Conservation (phyloP, 2,888 invertebrate species). For the Piscicola geometra region DNA sequence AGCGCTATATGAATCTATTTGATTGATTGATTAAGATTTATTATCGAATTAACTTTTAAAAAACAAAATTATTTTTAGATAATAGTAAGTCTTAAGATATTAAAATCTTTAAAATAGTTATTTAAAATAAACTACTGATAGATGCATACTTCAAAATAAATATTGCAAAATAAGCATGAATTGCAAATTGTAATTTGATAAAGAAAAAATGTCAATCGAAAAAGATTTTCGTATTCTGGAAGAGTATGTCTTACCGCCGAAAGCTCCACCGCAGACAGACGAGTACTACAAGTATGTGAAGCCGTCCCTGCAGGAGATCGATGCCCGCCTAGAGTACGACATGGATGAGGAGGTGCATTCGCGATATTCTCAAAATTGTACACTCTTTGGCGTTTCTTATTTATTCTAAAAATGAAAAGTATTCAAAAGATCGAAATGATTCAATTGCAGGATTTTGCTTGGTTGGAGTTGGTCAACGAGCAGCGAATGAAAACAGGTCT, state of each 20-base stretch:
- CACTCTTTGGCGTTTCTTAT: too few species aligned
- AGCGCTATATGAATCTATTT: too few species aligned
- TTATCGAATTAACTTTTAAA: too few species aligned
- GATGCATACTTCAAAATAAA: too few species aligned
- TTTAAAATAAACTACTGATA: too few species aligned
- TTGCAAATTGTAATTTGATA: too few species aligned
- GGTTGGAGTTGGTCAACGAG: slow-evolving; percentile 84
- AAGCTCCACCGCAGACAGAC: slow-evolving; percentile 80
- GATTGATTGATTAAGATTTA: too few species aligned
- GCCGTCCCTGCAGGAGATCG: slow-evolving; percentile 78
- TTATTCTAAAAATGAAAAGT: slow-evolving; percentile 7
- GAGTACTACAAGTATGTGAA: slow-evolving; percentile 59
- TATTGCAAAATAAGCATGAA: too few species aligned
- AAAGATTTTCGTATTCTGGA: slow-evolving; percentile 64
- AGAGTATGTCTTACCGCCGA: slow-evolving; percentile 68
- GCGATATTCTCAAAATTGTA: background rate
- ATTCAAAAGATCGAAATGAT: background rate
- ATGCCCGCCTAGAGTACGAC: slow-evolving; percentile 89
- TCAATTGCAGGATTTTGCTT: slow-evolving; percentile 70
- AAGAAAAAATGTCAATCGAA: slow-evolving; percentile 10
- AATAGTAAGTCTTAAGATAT: too few species aligned
- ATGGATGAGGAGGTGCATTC: slow-evolving; percentile 89
- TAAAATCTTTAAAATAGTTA: too few species aligned
- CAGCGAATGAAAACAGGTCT: slow-evolving; percentile 63
- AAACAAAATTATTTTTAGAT: too few species aligned